Evolutionary conservation across 2,113 vertebrate genomes (phyloP), one percentile per base, ranked within the genome.

Genomic region (Aptenodytes forsteri): DNA sequence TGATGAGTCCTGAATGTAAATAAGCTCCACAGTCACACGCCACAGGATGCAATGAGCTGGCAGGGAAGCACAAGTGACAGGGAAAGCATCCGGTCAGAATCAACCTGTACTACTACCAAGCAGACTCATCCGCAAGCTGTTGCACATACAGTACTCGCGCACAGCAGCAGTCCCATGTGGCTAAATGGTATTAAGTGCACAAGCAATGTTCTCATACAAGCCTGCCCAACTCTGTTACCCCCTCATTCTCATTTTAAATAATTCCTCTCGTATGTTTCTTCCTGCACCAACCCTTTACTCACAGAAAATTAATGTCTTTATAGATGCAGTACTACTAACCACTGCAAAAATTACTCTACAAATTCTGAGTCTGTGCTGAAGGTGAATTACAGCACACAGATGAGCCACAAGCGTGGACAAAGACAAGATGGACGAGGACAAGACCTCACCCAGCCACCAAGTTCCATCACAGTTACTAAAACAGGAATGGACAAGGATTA

Each of bases 61-160:
- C 16, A 83, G 44, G 23, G n/a, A 67, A 75, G 21, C 34, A 72
- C 40, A 83, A 72, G 44, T 6, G 67, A 50, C 50, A 30, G 38
- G 17, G 17, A 89, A 93, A 89, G n/a, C 32, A 71, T 10, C 27
- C 5, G 6, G 8, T 47, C 30, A 71, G 59, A 71, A 64, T 13
- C 30, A 58, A 26, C 12, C 65, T 55, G 52, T 75, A 32, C 38
- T 46, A 3, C 44, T n/a, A 30, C 55, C 46, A 50, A 73, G 66
- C 34, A 86, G 25, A 16, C 10, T n/a, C 26, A 32, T 16, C 79
- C 2, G 10, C 47, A 84, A 80, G 30, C 38, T 50, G 47, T 6
- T 27, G 29, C 16, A 13, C 0, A 1, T 10, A 13, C 47, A 36
- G 34, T 3, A 54, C 54, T 61, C 1, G 0, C 44, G 47, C 26